Conservation (phyloP, 1,140 invertebrate species). For the Pygmarrhopalites habei region DNA sequence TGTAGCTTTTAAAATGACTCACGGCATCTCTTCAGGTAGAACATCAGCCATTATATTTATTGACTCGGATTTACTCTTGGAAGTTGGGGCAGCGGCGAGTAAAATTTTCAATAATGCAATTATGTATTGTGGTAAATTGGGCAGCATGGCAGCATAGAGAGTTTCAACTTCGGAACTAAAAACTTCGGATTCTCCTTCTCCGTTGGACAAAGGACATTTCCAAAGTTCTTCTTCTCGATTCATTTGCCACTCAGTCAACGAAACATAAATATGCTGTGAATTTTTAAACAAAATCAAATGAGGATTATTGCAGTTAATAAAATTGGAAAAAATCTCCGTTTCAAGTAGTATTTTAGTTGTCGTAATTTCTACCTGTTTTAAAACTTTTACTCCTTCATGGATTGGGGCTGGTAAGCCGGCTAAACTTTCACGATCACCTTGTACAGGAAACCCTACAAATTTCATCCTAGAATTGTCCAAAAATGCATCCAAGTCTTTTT, state of each 20-base stretch:
- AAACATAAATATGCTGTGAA: slow-evolving; percentile 70
- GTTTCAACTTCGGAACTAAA: slow-evolving; percentile 20
- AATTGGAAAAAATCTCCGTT: too few relatives aligned
- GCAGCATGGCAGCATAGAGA: slow-evolving; percentile 62
- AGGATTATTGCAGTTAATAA: too few relatives aligned
- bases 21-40: slow-evolving; percentile 91
- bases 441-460: slow-evolving; percentile 87
- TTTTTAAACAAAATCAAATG: too few relatives aligned
- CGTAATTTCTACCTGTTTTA: slow-evolving; percentile 61
- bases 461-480: slow-evolving; percentile 84
- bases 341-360: too few relatives aligned
- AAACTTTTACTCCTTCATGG: slow-evolving; percentile 84
- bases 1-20: slow-evolving; percentile 43
- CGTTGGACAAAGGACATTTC: slow-evolving; percentile 47
- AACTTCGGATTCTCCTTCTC: slow-evolving; percentile 52
- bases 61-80: slow-evolving; percentile 95
- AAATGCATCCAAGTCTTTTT: slow-evolving; percentile 86
- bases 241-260: slow-evolving; percentile 72
- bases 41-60: slow-evolving; percentile 98
- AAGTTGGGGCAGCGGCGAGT: slow-evolving; percentile 92
- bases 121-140: slow-evolving; percentile 92
- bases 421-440: slow-evolving; percentile 74
- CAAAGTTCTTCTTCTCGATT: slow-evolving; percentile 65
- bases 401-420: slow-evolving; percentile 87
- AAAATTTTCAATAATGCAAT: slow-evolving; percentile 95